A percentile compares a stretch with the other conserved stretches of the same genome.
These are phyloP conservation scores for Arctocebus calabarensis DNA, from an alignment of 2,797 vertebrate genomes.

Conservation along the genomic window DNA sequence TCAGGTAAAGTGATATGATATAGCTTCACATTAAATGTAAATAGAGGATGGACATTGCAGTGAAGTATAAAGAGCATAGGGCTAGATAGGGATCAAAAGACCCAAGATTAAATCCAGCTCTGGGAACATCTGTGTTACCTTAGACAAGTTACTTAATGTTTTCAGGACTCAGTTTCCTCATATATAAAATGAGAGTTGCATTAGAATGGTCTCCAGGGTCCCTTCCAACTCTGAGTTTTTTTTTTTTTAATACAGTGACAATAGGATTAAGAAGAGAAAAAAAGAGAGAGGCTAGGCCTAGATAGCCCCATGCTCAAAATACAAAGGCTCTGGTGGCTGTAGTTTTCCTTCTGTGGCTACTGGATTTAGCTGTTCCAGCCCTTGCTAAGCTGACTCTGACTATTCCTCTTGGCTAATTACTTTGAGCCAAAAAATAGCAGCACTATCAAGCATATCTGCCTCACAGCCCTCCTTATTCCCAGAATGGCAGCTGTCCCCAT, in stretches of 20 bases:
- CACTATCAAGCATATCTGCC: background rate
- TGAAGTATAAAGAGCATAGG: background rate
- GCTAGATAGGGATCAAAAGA: background rate
- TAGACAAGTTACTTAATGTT: background rate
- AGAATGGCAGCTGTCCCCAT: slow-evolving; percentile 71
- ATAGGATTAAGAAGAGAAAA: background rate
- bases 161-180: background rate
- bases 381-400: background rate
- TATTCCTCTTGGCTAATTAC: accelerated
- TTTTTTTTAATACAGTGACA: background rate
- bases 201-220: background rate
- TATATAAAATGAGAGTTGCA: slow-evolving; percentile 13
- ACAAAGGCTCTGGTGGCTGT: background rate
- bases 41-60: background rate
- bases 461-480: slow-evolving; percentile 48
- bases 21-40: background rate
- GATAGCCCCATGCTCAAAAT: slow-evolving; percentile 3
- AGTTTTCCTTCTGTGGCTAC: background rate
- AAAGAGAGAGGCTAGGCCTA: background rate
- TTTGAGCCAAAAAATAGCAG: slow-evolving; percentile 36
- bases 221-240: background rate
- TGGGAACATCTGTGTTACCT: background rate
- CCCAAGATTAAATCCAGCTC: background rate
- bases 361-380: background rate
- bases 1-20: background rate